Evolutionary conservation across 2,113 vertebrate genomes (phyloP), one percentile per base, ranked within the genome.

Genomic region (Bufo bufo): DNA sequence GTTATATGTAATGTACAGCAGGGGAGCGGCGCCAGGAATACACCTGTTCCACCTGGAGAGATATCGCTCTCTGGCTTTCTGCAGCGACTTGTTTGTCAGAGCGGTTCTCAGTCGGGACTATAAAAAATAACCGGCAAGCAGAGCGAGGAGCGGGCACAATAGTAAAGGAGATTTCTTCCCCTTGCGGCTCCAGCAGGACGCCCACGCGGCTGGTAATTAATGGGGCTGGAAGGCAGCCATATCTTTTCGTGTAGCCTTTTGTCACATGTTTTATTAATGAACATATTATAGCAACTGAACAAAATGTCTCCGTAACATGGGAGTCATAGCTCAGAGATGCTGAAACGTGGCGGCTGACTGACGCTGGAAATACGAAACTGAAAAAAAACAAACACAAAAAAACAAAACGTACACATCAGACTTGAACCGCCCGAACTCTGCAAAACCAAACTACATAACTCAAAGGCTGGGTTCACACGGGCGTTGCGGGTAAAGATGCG

Each of bases 191-290:
- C 63, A 50, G 66, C 4, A 20, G 16, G 33, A 79, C 85, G 12
- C 85, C 85, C 16, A 54, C 75, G 33, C 23, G 14, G 59, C 75
- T 9, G 59, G 6, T 66, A 86, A 86, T 69, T 86, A 79, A 54
- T 54, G 47, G 20, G 19, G 50, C 83, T 45, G 66, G 63, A 75
- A 74, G 52, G 54, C 19, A 7, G 19, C 10, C 9, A 74, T 61
- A 33, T 50, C 45, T 85, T 49, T 33, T 5, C 0, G 47, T 17
- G 58, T 17, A 52, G 33, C 74, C 12, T 75, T 78, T 23, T 33
- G 45, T 61, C 72, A 78, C 59, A 45, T 10, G 56, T 65, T 78
- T 52, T 78, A 63, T 85, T 85, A 77, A 85, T 85, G 69, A 75
- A 74, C 69, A 84, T 65, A 23, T 84, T 84, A 23, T 23, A 74